These are phyloP conservation scores for Ophion slaviceki DNA, from an alignment of 2,888 invertebrate genomes.

Conservation along the genomic window DNA sequence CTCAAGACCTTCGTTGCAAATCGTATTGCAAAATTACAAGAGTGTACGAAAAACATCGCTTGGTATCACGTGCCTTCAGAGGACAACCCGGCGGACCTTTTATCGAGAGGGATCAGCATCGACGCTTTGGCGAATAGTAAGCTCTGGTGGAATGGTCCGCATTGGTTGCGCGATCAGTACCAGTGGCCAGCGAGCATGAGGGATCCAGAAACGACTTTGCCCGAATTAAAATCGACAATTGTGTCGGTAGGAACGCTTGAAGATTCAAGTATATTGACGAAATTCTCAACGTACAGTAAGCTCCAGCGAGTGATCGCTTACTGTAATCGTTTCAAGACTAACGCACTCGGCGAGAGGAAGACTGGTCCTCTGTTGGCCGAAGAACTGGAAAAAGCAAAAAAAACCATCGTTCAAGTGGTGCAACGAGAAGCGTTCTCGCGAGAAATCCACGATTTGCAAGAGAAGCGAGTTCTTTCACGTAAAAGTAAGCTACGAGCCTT, in stretches of 20 bases:
- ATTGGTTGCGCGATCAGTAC: conserved; percentile 50
- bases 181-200: conserved; percentile 22
- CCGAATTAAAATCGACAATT: conserved; percentile 36
- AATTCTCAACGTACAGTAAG: conserved; percentile 38
- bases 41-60: background rate
- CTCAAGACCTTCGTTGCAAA: conserved; percentile 63
- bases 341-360: too few species aligned
- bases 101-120: conserved; percentile 54
- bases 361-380: background rate
- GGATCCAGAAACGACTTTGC: background rate
- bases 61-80: conserved; percentile 53
- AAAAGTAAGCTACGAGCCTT: conserved; percentile 40
- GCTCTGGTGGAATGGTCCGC: conserved; percentile 63
- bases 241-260: conserved; percentile 12
- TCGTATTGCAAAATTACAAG: conserved; percentile 48
- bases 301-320: conserved; percentile 49
- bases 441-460: conserved; percentile 30
- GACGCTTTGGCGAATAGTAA: conserved; percentile 11
- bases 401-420: conserved; percentile 35
- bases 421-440: conserved; percentile 46
- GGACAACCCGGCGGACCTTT: conserved; percentile 65
- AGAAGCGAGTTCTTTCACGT: background rate
- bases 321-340: conserved; percentile 13
- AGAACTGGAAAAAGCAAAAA: conserved; percentile 44
- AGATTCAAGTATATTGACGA: conserved; percentile 4